These are phyloP conservation scores for Orthosia gracilis DNA, from an alignment of 2,888 invertebrate species.

Conservation along the genomic window DNA sequence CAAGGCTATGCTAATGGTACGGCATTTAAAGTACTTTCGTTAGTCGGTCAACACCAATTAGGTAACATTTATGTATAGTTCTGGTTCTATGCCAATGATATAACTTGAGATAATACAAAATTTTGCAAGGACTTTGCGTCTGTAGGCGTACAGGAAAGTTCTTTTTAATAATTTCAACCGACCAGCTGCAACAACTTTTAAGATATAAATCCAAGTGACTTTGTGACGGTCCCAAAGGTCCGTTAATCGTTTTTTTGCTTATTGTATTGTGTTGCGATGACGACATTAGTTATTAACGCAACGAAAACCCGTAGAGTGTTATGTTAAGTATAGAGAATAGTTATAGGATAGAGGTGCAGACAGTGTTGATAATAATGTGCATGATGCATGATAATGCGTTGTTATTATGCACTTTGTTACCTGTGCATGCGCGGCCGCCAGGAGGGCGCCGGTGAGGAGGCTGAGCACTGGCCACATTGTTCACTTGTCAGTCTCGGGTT, in stretches of 20 bases:
- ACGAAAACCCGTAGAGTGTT: constrained; percentile 47
- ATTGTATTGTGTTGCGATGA: constrained; percentile 53
- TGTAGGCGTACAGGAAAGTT: constrained; percentile 13
- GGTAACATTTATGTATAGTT: constrained; percentile 59
- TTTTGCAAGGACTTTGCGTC: constrained; percentile 29
- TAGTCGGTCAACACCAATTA: constrained; percentile 65
- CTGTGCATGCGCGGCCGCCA: constrained; percentile 81
- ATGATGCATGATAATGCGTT: constrained; percentile 54
- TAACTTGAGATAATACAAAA: constrained; percentile 54
- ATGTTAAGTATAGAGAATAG: constrained; percentile 35
- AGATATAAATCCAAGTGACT: constrained; percentile 17
- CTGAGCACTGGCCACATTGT: constrained; percentile 83
- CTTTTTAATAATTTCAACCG: constrained; percentile 4
- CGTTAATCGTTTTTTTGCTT: constrained; percentile 37
- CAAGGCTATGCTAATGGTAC: constrained; percentile 62
- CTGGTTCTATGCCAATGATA: constrained; percentile 59
- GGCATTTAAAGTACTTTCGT: constrained; percentile 63
- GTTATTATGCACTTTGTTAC: constrained; percentile 70
- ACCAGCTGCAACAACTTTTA: constrained; percentile 15
- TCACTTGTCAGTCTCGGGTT: constrained; percentile 73
- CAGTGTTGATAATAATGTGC: constrained; percentile 50
- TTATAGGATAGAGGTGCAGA: constrained; percentile 41
- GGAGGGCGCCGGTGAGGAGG: constrained; percentile 78
- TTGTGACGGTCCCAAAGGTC: constrained; percentile 26
- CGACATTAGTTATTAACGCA: constrained; percentile 49